Conservation (phyloP, 2,113 vertebrate genomes). For the Corvus cornix region DNA sequence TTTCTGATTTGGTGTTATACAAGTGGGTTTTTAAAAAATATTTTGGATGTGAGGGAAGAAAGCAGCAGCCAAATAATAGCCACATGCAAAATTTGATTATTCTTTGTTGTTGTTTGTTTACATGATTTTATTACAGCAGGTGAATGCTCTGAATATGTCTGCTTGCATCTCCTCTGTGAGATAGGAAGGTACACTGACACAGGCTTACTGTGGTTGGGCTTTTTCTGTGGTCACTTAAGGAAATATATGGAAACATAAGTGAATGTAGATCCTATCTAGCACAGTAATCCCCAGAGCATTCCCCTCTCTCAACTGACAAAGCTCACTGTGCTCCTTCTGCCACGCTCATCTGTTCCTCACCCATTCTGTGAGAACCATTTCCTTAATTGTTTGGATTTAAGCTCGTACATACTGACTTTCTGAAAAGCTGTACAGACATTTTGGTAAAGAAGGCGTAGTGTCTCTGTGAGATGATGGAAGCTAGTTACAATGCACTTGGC, state of each 20-base stretch:
- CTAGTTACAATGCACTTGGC: not conserved
- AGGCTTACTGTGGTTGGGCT: not conserved
- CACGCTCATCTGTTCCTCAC: not conserved
- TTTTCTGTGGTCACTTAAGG: not conserved
- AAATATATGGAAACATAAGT: not conserved
- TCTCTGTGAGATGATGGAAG: not conserved
- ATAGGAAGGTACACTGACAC: not conserved
- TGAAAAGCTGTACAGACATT: not conserved
- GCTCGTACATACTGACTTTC: not conserved
- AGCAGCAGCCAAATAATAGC: not conserved
- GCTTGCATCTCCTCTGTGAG: not conserved
- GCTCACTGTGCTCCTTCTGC: constrained; percentile 27
- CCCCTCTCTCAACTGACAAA: not conserved
- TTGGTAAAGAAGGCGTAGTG: not conserved
- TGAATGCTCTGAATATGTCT: not conserved
- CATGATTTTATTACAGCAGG: not conserved
- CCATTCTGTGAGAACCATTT: not conserved
- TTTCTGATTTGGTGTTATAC: not conserved
- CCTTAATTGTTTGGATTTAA: constrained; percentile 22
- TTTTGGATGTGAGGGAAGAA: not conserved
- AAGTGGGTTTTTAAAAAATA: not conserved
- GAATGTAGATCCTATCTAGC: not conserved
- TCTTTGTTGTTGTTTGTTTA: not conserved
- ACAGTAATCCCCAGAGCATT: not conserved
- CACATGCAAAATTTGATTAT: not conserved